Percentiles rank a stretch among this genome's conserved stretches.
Evolutionary conservation across 2,113 vertebrate genomes (phyloP).

Genomic region (Daphoenositta chrysoptera): DNA sequence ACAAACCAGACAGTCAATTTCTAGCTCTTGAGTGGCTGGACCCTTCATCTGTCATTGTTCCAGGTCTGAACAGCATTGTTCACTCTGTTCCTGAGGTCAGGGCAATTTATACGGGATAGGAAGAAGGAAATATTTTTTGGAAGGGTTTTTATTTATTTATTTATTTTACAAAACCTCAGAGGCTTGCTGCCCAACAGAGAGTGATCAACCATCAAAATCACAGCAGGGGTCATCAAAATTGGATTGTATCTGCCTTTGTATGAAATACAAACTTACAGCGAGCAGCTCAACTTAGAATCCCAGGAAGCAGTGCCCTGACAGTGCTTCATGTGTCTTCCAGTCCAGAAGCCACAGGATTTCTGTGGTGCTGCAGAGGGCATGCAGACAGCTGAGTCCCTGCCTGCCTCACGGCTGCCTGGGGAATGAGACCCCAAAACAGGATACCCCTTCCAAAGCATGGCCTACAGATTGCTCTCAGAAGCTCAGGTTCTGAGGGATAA

Average conservation of each 20-base stretch:
- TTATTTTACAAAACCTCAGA: background rate
- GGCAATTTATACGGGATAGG: conserved; percentile 41
- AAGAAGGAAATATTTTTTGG: conserved; percentile 30
- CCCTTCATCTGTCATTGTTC: conserved; percentile 31
- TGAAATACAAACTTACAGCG: background rate
- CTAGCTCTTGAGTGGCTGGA: background rate
- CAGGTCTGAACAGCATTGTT: conserved; percentile 49
- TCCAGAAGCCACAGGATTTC: background rate
- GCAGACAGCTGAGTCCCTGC: background rate
- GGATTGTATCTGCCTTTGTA: background rate
- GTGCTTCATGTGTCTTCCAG: background rate
- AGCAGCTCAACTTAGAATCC: background rate
- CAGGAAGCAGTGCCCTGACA: background rate
- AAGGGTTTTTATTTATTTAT: background rate
- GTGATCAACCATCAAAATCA: background rate
- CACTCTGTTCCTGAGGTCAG: conserved; percentile 50
- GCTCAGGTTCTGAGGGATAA: background rate
- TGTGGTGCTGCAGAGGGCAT: background rate
- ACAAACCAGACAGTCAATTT: background rate
- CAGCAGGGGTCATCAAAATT: background rate
- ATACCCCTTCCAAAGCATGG: background rate
- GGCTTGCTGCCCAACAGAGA: background rate
- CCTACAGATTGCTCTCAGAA: background rate
- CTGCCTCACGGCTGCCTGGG: background rate
- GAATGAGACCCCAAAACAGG: background rate